A percentile compares a stretch with the other conserved stretches of the same genome.
Conservation (phyloP, 2,797 vertebrate genomes). For the Arremon aurantiirostris region DNA sequence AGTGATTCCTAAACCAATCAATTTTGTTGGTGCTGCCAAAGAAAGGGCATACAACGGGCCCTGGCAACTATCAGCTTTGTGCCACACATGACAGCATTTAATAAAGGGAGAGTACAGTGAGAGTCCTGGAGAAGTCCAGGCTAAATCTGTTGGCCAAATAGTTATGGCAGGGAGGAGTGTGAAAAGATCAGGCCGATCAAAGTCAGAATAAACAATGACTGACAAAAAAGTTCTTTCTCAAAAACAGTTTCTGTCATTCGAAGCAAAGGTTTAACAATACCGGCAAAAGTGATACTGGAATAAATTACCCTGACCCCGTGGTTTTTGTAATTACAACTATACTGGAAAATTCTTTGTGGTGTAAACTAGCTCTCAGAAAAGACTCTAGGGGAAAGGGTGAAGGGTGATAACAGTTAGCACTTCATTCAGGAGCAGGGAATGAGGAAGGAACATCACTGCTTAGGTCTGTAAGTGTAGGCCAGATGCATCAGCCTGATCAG, state of each 20-base stretch:
- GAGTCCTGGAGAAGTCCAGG: not conserved
- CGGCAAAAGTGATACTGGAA: conserved; percentile 8
- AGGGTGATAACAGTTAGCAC: not conserved
- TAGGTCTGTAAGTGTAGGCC: not conserved
- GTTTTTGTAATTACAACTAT: conserved; percentile 1
- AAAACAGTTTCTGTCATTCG: conserved; percentile 2
- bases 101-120: not conserved
- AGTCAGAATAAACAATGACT: not conserved
- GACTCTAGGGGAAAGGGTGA: not conserved
- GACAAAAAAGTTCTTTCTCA: not conserved
- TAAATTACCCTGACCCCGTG: not conserved
- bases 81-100: not conserved
- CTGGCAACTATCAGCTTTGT: not conserved
- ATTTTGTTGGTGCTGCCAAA: conserved; percentile 7
- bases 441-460: not conserved
- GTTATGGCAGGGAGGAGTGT: not conserved
- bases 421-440: not conserved
- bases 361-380: not conserved
- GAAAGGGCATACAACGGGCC: not conserved
- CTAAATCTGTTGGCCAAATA: conserved; percentile 17
- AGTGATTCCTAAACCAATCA: not conserved
- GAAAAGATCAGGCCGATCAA: not conserved
- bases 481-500: not conserved
- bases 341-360: not conserved
- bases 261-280: conserved; percentile 44